Evolutionary conservation across 2,113 vertebrate species (phyloP).

Genomic region (Alligator mississippiensis): DNA sequence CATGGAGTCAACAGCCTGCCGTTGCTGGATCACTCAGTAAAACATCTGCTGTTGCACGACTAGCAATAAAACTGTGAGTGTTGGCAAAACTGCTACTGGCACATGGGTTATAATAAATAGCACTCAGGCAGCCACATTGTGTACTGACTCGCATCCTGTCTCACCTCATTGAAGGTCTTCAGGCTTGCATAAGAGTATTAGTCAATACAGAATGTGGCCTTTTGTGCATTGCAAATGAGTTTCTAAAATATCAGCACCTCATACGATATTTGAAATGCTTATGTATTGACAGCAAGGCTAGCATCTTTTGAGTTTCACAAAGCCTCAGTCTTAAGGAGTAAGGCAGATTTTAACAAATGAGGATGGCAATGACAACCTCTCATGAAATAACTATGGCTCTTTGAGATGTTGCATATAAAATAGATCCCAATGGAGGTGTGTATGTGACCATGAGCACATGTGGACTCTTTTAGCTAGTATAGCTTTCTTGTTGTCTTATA

Average conservation of each 20-base stretch:
- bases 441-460: neutral
- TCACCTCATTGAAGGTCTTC: neutral
- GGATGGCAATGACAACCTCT: neutral
- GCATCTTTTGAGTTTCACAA: neutral
- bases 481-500: neutral
- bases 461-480: neutral
- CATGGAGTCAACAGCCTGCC: neutral
- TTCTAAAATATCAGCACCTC: neutral
- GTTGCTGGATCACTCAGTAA: neutral
- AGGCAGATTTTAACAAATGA: neutral
- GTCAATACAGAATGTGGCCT: neutral
- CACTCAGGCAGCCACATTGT: neutral
- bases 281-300: too few species aligned
- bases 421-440: neutral
- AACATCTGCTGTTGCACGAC: neutral
- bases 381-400: rapidly evolving
- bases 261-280: neutral
- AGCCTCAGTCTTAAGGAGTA: neutral
- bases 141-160: conserved; percentile 5
- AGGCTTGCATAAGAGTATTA: neutral
- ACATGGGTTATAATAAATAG: neutral
- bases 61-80: neutral
- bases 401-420: neutral
- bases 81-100: neutral
- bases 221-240: neutral